These are phyloP conservation scores for Piprites chloris DNA, from an alignment of 2,113 vertebrate species.

Conservation along the genomic window DNA sequence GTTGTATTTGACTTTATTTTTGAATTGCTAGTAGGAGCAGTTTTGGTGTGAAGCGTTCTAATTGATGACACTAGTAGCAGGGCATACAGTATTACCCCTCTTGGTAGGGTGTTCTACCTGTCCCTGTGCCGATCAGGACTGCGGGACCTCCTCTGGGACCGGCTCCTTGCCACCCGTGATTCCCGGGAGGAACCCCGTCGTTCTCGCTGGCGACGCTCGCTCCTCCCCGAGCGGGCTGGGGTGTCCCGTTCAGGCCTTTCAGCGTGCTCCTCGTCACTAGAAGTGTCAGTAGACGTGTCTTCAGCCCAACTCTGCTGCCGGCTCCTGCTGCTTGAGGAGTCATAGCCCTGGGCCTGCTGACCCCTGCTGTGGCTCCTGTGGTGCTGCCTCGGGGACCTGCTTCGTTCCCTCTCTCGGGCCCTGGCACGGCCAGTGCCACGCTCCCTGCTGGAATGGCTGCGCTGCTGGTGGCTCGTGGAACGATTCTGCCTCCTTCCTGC, in stretches of 20 bases:
- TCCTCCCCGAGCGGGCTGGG: fast-evolving
- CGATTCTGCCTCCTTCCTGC: fast-evolving
- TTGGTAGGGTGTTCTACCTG: not conserved
- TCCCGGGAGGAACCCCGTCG: fast-evolving
- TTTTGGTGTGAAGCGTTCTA: not conserved
- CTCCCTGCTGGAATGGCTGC: not conserved
- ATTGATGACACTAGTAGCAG: not conserved
- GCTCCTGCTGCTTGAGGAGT: not conserved
- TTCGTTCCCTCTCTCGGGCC: not conserved
- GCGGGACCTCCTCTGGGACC: fast-evolving
- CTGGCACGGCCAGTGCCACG: fast-evolving
- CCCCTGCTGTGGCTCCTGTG: not conserved
- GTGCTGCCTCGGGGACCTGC: fast-evolving
- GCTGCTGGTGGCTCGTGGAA: not conserved
- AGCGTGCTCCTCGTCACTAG: fast-evolving
- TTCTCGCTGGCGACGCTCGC: fast-evolving
- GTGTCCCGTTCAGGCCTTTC: fast-evolving
- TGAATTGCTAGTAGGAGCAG: not conserved
- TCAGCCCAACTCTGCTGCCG: not conserved
- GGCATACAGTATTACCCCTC: not conserved
- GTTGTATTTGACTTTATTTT: not conserved
- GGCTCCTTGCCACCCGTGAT: not conserved
- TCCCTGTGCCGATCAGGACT: not conserved
- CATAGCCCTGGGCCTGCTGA: fast-evolving
- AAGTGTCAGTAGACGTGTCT: not conserved